These are phyloP conservation scores for Orthosia gracilis DNA, from an alignment of 2,888 invertebrate genomes.

Conservation along the genomic window DNA sequence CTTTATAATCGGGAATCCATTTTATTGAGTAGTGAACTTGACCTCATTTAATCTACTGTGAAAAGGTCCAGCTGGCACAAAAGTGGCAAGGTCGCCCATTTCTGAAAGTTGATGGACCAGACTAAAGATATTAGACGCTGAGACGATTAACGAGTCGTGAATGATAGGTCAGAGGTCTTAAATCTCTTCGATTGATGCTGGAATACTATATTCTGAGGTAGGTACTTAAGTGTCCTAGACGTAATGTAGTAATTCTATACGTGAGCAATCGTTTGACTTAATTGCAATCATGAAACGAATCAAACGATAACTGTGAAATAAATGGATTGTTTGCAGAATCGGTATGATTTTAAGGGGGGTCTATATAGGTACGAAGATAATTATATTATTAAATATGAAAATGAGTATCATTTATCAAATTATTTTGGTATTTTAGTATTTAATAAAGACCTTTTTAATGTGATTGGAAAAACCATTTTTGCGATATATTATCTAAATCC, in stretches of 20 bases:
- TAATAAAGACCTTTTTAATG: neutral
- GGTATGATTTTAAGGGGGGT: too few relatives aligned
- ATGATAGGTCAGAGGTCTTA: conserved; percentile 27
- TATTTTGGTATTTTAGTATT: too few relatives aligned
- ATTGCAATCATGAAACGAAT: conserved; percentile 1
- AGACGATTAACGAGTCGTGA: conserved; percentile 39
- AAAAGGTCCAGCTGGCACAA: conserved; percentile 32
- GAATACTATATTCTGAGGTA: conserved; percentile 1
- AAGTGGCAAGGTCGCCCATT: conserved; percentile 31
- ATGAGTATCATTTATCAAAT: too few relatives aligned
- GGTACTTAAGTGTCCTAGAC: neutral
- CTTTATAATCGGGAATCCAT: conserved; percentile 3
- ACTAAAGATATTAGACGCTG: conserved; percentile 42
- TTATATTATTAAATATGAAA: too few relatives aligned
- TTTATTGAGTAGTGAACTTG: conserved; percentile 21
- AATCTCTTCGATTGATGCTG: conserved; percentile 27
- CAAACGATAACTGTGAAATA: neutral
- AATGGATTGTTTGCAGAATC: neutral
- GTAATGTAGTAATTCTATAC: neutral
- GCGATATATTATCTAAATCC: neutral
- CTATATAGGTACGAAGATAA: too few relatives aligned
- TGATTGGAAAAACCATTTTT: neutral
- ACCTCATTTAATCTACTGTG: conserved; percentile 40
- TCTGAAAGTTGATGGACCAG: conserved; percentile 42
- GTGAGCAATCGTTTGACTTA: neutral